Percentiles rank a stretch among this genome's conserved stretches.
These are phyloP conservation scores for Pantherophis alleghaniensis DNA, from an alignment of 2,797 vertebrate genomes.

Conservation along the genomic window DNA sequence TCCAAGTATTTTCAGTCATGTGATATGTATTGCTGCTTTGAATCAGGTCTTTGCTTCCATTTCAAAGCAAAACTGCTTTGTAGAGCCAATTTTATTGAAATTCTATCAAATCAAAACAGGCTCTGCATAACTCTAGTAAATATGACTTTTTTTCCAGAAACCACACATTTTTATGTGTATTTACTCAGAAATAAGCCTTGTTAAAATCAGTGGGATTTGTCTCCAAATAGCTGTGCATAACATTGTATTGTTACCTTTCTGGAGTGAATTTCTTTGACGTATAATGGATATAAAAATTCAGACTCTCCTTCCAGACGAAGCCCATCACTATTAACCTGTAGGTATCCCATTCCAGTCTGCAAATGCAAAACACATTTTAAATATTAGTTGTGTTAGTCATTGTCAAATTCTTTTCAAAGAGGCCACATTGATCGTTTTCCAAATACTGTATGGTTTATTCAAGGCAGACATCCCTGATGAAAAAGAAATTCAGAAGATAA, in stretches of 20 bases:
- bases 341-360: slow-evolving; percentile 91
- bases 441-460: not conserved
- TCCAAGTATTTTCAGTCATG: not conserved
- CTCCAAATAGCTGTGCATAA: not conserved
- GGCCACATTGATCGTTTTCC: not conserved
- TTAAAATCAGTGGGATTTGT: not conserved
- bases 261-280: slow-evolving; percentile 91
- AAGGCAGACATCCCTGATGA: not conserved
- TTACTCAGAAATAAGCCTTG: not conserved
- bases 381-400: slow-evolving; percentile 8
- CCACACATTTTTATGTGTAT: not conserved
- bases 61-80: not conserved
- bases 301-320: slow-evolving; percentile 92
- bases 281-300: slow-evolving; percentile 91
- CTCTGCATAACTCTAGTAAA: not conserved
- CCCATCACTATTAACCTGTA: slow-evolving; percentile 84
- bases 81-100: not conserved
- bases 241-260: slow-evolving; percentile 77
- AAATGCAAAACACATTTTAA: slow-evolving; percentile 46
- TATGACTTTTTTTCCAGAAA: not conserved
- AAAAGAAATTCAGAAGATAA: not conserved
- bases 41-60: not conserved
- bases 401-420: not conserved
- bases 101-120: not conserved
- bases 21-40: not conserved